Percentiles rank a stretch among this genome's conserved stretches.
phyloP scores from a whole-genome alignment of 2,797 vertebrate genomes.

The Gymnopithys bicolor region DNA sequence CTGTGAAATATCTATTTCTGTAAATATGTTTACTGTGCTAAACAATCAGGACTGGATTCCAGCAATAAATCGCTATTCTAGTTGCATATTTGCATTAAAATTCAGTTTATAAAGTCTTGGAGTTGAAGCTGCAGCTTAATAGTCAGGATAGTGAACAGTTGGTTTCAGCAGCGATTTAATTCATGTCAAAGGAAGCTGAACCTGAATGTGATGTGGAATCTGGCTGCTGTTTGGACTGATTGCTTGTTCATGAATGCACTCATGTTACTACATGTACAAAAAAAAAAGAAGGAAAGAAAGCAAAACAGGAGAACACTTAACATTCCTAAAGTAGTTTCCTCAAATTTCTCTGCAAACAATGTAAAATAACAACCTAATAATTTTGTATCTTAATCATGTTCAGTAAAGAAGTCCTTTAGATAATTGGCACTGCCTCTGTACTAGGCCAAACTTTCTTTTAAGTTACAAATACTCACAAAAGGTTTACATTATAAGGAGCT shows the following conservation, averaged over 20 bases:
- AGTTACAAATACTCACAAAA: constrained; percentile 90
- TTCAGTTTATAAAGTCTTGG: constrained; percentile 2
- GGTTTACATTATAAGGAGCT: constrained; percentile 93
- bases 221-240: constrained; percentile 38
- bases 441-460: constrained; percentile 85
- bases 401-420: constrained; percentile 83
- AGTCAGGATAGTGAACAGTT: constrained; percentile 30
- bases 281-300: constrained; percentile 53
- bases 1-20: constrained; percentile 57
- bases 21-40: constrained; percentile 58
- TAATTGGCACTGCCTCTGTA: constrained; percentile 82
- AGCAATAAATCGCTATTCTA: constrained; percentile 39
- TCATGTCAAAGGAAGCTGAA: constrained; percentile 58
- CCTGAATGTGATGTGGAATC: constrained; percentile 28
- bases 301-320: constrained; percentile 68
- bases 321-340: constrained; percentile 75
- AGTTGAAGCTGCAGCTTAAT: neutral
- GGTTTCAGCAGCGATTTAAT: constrained; percentile 67
- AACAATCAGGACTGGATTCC: constrained; percentile 59
- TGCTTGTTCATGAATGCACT: constrained; percentile 25
- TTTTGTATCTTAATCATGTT: constrained; percentile 83
- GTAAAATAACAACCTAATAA: constrained; percentile 78
- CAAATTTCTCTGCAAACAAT: constrained; percentile 79
- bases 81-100: constrained; percentile 30
- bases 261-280: constrained; percentile 35